A percentile compares a stretch with the other conserved stretches of the same genome.
Evolutionary conservation across 2,797 vertebrate genomes (phyloP).

Genomic region (Chloroceryle amazona): DNA sequence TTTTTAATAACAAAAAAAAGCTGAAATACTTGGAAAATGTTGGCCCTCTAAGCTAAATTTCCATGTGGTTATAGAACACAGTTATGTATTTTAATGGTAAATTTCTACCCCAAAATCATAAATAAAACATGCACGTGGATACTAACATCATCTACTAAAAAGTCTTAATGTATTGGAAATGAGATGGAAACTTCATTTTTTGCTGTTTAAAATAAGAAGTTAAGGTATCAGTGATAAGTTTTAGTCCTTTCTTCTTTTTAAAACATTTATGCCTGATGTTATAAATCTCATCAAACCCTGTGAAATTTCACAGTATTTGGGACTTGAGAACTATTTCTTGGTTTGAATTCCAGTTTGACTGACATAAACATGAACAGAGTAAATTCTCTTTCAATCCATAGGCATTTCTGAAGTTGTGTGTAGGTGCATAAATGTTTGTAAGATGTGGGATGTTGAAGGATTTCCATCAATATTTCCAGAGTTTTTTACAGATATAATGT

Average conservation of each 20-base stretch:
- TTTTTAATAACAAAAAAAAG: background rate
- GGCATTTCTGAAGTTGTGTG: background rate
- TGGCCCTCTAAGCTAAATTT: background rate
- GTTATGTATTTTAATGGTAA: background rate
- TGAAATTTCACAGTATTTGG: background rate
- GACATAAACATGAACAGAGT: background rate
- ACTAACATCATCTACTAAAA: background rate
- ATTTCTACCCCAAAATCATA: background rate
- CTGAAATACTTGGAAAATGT: background rate
- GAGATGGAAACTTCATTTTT: background rate
- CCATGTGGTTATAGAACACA: background rate
- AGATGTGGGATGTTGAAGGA: background rate
- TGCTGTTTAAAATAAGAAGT: background rate
- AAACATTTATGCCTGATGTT: background rate
- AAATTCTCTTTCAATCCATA: background rate
- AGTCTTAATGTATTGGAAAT: background rate
- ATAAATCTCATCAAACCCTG: background rate
- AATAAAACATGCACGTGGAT: background rate
- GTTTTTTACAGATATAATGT: background rate
- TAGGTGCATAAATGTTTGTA: rapidly evolving
- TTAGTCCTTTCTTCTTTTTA: background rate
- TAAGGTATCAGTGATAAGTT: background rate
- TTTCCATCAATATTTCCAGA: background rate
- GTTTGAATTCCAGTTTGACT: background rate
- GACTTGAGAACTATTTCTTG: background rate